Conservation (phyloP, 2,888 invertebrate genomes). For the Trimorus sp. region DNA sequence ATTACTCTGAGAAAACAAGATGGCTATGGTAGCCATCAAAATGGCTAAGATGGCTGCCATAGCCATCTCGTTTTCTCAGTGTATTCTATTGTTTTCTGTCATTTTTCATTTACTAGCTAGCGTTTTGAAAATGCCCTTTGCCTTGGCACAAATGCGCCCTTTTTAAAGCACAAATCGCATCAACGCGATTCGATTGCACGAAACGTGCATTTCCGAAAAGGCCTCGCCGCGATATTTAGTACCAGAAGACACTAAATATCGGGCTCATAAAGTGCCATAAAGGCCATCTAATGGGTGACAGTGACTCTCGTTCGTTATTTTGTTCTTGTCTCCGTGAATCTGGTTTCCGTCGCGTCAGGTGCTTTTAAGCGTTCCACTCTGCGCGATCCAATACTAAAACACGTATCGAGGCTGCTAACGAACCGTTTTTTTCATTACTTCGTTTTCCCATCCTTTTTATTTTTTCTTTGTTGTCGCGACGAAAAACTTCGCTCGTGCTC, state of each 20-base stretch:
- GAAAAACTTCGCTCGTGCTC: conserved; percentile 29
- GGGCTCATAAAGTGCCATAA: conserved; percentile 38
- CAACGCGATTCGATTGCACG: too few species aligned
- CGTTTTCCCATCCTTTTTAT: neutral
- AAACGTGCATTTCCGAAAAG: too few species aligned
- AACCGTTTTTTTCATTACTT: conserved; percentile 27
- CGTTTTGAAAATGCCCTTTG: too few species aligned
- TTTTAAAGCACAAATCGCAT: too few species aligned
- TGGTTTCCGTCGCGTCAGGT: conserved; percentile 25
- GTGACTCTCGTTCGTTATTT: conserved; percentile 33
- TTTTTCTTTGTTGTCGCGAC: neutral
- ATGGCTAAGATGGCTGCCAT: too few species aligned
- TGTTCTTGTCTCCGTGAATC: conserved; percentile 19
- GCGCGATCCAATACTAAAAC: conserved; percentile 31
- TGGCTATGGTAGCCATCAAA: too few species aligned
- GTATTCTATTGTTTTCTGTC: too few species aligned
- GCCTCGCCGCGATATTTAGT: neutral
- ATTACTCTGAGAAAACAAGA: too few species aligned
- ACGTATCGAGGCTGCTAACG: conserved; percentile 15
- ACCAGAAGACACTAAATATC: conserved; percentile 15
- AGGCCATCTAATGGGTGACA: conserved; percentile 41
- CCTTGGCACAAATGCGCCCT: too few species aligned
- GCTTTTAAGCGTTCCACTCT: conserved; percentile 42
- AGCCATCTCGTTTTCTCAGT: too few species aligned
- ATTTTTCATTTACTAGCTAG: too few species aligned